Percentiles rank a stretch among this genome's conserved stretches.
Evolutionary conservation across 2,888 invertebrate species (phyloP).

Genomic region (Priocnemis perturbator): DNA sequence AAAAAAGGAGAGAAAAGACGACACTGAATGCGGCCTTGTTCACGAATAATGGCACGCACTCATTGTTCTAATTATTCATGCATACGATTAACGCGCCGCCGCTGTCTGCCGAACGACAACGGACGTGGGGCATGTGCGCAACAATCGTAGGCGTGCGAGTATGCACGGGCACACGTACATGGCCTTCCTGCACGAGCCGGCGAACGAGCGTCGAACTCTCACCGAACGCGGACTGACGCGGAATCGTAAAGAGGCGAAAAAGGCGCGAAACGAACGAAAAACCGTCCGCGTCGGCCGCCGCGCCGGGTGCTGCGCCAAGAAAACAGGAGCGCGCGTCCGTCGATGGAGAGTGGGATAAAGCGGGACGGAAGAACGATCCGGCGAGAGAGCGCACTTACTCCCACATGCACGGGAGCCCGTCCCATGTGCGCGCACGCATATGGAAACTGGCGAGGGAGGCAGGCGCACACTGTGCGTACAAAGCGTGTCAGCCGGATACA

Average conservation of each 20-base stretch:
- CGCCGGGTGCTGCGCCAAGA: too few relatives aligned
- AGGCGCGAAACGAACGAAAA: constrained; percentile 40
- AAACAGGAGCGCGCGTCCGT: constrained; percentile 8
- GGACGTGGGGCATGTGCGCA: constrained; percentile 50
- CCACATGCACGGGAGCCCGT: neutral
- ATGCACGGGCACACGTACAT: constrained; percentile 18
- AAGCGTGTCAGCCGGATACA: constrained; percentile 73
- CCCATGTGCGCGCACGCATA: constrained; percentile 18
- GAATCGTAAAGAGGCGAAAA: constrained; percentile 1
- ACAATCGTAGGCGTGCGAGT: constrained; percentile 47
- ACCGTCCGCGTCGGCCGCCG: constrained; percentile 18
- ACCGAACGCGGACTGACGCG: too few relatives aligned
- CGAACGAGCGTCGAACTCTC: constrained; percentile 7
- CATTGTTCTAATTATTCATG: constrained; percentile 75
- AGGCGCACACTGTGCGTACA: constrained; percentile 53
- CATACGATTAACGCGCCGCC: constrained; percentile 71
- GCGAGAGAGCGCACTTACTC: neutral
- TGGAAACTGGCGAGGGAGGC: constrained; percentile 14
- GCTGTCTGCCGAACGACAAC: constrained; percentile 55
- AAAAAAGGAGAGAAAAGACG: constrained; percentile 58
- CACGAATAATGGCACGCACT: constrained; percentile 70
- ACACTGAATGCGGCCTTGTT: constrained; percentile 69
- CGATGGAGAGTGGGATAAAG: too few relatives aligned
- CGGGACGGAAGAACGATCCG: neutral
- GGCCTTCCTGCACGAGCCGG: constrained; percentile 12